Evolutionary conservation across 2,888 invertebrate species (phyloP), one percentile per base, ranked within the genome.

Genomic region (Caenorhabditis sp.): DNA sequence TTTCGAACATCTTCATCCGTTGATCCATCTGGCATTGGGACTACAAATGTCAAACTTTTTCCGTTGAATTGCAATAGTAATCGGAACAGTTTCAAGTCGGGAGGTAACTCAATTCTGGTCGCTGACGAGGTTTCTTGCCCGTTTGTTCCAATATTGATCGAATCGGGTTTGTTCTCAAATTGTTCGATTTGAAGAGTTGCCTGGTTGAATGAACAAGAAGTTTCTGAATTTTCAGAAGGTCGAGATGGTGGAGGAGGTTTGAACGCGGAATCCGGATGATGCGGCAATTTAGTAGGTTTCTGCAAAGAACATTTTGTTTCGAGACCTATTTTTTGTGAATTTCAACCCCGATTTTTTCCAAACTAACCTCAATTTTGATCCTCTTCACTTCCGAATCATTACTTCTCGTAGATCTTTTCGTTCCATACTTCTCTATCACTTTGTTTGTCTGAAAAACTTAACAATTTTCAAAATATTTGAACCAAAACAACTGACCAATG

Each of bases 381-480:
- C 14, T 43, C 14, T 43, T 43, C 43, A 17, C 43, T 17, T 10
- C 43, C 12, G 14, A 3, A 12, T 10, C 14, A 3, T 10, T 3
- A 43, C 14, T 43, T 17, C 8, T 17, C 43, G 43, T 43, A 10
- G 43, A 2, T 14, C 43, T 10, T 43, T 43, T 43, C 3, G 10
- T 10, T 17, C 14, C 43, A 43, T 43, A 43, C 6, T 43, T 17
- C 12, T 43, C 17, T 5, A 43, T 43, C 5, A 43, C 43, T 14
- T 43, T 43, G 17, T 43, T 24, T 61, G 60, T 66, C 49, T 53
- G 27, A 17, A 61, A 26, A 36, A 37, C 14, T 23, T 31, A 21
- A 19, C 50, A 1, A 19, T 24, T 21, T 58, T 36, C 23, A 10
- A n/a, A 3, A n/a, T 12, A 27, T 43, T 43, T 21, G n/a, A n/a